Base-by-base conservation (phyloP, 2,797 vertebrate species). In the Ptychadena robeensis region DNA sequence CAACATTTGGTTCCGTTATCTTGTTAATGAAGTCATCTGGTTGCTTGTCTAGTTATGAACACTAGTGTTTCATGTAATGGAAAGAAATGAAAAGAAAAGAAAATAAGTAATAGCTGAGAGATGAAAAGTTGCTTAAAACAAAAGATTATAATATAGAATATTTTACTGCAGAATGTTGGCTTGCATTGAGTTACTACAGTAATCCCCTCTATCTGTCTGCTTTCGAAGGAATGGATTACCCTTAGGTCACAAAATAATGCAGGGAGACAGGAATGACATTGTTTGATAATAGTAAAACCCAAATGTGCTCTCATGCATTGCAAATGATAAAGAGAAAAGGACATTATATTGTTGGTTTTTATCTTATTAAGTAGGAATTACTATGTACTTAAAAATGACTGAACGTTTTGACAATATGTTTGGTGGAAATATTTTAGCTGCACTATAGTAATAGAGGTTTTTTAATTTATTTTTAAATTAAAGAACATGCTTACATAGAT, bases 221-320 rank as follows among this genome's bases (percentile, higher is more conserved):
- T 69, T 69, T 73, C 15, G 64, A 74, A 59, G 64, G 65, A 82
- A 82, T 76, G 64, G 65, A 82, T 75, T 82, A 69, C 73, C 80
- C 80, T 69, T 53, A 63, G 81, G 73, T 76, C 73, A 77, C 68
- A 82, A 82, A 82, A 70, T 82, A 69, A 82, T 76, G 66, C 73
- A 76, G 73, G 59, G 30, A 63, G 81, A 66, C 37, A 75, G 67
- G 65, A 82, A 75, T 82, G 64, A 70, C 73, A 82, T 75, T 75
- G 80, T 73, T 74, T 82, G 81, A 70, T 77, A 76, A 70, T 32
- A 34, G 73, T 71, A 69, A 82, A 76, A 82, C 48, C 65, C 28
- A 75, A 82, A 70, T 61, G 59, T 81, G 34, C 69, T 72, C 69
- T 65, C 37, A 72, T 64, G 73, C 34, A 74, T 82, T 82, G 63